Percentiles rank a stretch among this genome's conserved stretches.
phyloP scores from a whole-genome alignment of 1,140 invertebrate species.

The Caerostris darwini region DNA sequence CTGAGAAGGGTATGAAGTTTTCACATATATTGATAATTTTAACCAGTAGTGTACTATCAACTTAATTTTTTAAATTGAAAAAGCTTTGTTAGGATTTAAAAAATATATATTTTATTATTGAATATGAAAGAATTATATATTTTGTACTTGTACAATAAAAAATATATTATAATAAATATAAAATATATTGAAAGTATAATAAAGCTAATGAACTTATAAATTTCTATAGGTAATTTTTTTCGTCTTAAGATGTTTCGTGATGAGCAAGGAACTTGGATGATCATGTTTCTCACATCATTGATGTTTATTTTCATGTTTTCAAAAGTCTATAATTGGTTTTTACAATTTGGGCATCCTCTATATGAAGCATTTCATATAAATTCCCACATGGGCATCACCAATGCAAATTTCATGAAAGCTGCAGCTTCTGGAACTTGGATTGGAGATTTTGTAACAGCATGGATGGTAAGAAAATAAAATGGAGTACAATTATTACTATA shows the following conservation, averaged over 20 bases:
- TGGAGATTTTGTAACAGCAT: constrained; percentile 85
- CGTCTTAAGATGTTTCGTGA: constrained; percentile 85
- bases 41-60: no score
- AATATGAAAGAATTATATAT: no score
- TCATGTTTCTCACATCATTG: constrained; percentile 84
- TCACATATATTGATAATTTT: no score
- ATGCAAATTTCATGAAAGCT: constrained; percentile 84
- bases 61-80: no score
- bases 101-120: no score
- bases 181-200: no score
- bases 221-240: constrained; percentile 81
- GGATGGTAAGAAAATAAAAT: constrained; percentile 81
- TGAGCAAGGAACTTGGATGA: constrained; percentile 85
- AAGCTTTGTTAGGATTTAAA: no score
- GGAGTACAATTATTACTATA: no score
- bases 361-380: constrained; percentile 81
- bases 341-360: constrained; percentile 82
- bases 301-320: constrained; percentile 84
- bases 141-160: no score
- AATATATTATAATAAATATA: no score
- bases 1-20: no score
- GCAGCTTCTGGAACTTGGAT: constrained; percentile 85
- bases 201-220: no score
- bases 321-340: constrained; percentile 83
- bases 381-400: constrained; percentile 82